Percentiles rank a stretch among this genome's conserved stretches.
Evolutionary conservation across 2,113 vertebrate species (phyloP).

Genomic region (Pogonocichla stellata): DNA sequence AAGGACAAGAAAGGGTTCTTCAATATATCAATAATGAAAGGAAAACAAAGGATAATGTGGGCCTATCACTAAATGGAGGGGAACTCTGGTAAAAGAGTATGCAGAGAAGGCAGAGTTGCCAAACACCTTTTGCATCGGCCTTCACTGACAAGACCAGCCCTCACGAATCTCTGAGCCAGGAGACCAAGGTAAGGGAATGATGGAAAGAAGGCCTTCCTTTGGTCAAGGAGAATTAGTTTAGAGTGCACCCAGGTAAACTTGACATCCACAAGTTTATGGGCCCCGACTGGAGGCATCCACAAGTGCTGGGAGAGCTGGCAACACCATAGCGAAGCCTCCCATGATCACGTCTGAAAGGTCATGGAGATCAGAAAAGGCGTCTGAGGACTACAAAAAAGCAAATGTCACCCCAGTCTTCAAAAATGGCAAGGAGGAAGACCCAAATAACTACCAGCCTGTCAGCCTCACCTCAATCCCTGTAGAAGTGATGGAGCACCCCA

Average conservation of each 20-base stretch:
- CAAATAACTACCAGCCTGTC: not conserved
- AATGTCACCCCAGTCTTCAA: not conserved
- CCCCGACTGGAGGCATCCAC: not conserved
- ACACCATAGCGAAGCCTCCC: accelerated
- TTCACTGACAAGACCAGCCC: not conserved
- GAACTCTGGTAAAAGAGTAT: not conserved
- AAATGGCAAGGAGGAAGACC: not conserved
- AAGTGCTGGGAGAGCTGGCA: not conserved
- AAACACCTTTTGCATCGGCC: not conserved
- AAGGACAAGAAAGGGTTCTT: not conserved
- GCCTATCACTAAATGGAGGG: not conserved
- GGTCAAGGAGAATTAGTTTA: not conserved
- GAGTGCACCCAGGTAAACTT: not conserved
- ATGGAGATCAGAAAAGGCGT: not conserved
- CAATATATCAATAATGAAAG: not conserved
- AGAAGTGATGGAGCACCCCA: not conserved
- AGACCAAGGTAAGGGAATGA: not conserved
- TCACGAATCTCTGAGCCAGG: not conserved
- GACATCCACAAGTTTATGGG: not conserved
- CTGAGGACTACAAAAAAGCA: not conserved
- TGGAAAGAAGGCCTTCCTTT: not conserved
- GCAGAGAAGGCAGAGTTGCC: not conserved
- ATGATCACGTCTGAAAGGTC: not conserved
- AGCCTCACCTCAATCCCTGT: not conserved
- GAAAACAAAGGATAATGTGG: not conserved